Conservation (phyloP, 2,797 vertebrate genomes). For the Benthosema pterotum region DNA sequence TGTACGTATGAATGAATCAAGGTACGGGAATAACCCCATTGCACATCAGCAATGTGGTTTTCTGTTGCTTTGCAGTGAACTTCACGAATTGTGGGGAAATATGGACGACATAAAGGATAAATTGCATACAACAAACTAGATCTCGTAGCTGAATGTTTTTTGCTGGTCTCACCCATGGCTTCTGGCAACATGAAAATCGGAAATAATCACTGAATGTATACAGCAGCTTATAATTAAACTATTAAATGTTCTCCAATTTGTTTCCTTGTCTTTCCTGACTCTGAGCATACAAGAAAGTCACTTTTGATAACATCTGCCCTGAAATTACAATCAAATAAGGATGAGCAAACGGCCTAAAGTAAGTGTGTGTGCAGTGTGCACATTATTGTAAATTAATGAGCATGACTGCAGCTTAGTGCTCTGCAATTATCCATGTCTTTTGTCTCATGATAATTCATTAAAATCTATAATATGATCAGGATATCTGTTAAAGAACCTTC, state of each 20-base stretch:
- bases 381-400: conserved; percentile 54
- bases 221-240: conserved; percentile 89
- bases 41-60: conserved; percentile 75
- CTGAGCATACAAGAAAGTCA: conserved; percentile 39
- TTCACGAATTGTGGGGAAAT: conserved; percentile 76
- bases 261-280: conserved; percentile 76
- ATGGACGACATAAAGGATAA: conserved; percentile 75
- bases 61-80: conserved; percentile 79
- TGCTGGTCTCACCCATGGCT: conserved; percentile 87
- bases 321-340: conserved; percentile 36
- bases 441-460: conserved; percentile 43
- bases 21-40: conserved; percentile 62
- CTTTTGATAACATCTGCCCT: conserved; percentile 40
- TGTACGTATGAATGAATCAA: conserved; percentile 39
- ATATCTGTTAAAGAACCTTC: conserved; percentile 33
- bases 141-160: conserved; percentile 86
- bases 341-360: conserved; percentile 12
- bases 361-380: background rate
- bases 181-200: conserved; percentile 86
- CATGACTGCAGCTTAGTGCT: conserved; percentile 37
- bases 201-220: conserved; percentile 90
- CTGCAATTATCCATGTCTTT: conserved; percentile 47
- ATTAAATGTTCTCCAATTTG: conserved; percentile 84
- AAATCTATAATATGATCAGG: conserved; percentile 50
- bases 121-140: conserved; percentile 82